These are phyloP conservation scores for Fregetta grallaria DNA, from an alignment of 2,113 vertebrate genomes.

Conservation along the genomic window DNA sequence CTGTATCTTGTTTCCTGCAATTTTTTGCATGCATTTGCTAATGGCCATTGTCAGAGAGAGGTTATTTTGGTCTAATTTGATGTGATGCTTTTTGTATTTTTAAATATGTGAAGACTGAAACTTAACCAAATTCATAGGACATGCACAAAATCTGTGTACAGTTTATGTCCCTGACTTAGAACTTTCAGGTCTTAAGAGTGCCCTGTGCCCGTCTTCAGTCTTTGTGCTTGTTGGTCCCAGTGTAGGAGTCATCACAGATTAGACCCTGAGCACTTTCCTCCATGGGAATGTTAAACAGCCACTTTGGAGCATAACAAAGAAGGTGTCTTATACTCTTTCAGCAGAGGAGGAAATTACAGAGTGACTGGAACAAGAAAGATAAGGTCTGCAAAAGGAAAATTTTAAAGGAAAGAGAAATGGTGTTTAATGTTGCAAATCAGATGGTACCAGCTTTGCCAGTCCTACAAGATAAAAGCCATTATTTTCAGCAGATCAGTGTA, in stretches of 20 bases:
- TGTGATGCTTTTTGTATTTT: constrained; percentile 8
- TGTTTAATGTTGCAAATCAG: not conserved
- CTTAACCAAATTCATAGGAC: not conserved
- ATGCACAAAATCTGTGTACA: not conserved
- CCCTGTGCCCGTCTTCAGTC: not conserved
- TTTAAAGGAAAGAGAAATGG: not conserved
- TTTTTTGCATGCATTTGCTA: not conserved
- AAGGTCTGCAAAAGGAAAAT: not conserved
- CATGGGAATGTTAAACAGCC: not conserved
- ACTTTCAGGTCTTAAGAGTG: not conserved
- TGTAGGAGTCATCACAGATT: not conserved
- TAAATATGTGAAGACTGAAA: not conserved
- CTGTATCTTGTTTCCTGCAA: not conserved
- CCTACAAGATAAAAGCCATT: not conserved
- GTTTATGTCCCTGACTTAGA: not conserved
- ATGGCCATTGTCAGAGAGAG: constrained; percentile 12
- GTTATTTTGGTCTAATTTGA: constrained; percentile 18
- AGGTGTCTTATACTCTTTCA: not conserved
- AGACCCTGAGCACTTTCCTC: not conserved
- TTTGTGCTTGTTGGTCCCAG: not conserved
- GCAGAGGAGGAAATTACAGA: not conserved
- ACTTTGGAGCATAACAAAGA: not conserved
- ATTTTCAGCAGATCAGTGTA: not conserved
- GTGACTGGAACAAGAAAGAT: not conserved
- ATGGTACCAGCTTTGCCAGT: not conserved